Base-by-base conservation (phyloP, 1,140 invertebrate species). In the Proctacanthus coquilletti region DNA sequence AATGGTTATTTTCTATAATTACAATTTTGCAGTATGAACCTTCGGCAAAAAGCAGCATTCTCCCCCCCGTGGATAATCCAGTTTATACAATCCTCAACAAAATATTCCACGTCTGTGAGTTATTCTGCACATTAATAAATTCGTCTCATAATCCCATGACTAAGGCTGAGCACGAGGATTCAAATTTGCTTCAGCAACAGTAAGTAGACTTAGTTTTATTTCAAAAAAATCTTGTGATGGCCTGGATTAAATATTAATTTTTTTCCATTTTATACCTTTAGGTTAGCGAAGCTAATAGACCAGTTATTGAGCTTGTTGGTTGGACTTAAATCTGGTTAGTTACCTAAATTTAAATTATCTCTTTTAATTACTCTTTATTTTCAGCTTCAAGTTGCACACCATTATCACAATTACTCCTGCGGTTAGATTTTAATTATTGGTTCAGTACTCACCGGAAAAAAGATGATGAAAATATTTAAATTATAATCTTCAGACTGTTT, bases 371-470 rank as follows among this genome's bases (percentile, higher is more conserved):
- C n/a, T n/a, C n/a, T n/a, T n/a, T n/a, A n/a, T n/a, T n/a, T n/a
- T 64, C 70, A 33, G 71, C 75, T 46, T 68, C 74, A 0, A 74
- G 70, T 45, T 75, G 76, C 8, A 68, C 71, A 37, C 72, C 77
- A 51, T 62, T 82, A 19, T 70, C 76, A 20, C 72, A 80, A 43
- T 59, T 84, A 23, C 54, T 84, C 5, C 64, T 81, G 53, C 63
- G 78, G 40, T 62, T 83, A 15, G 78, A 84, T 58, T 84, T 76
- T 42, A 84, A 82, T 53, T 64, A 72, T 39, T 84, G 78, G 77
- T 79, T 80, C 41, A 80, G 74, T 38, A 18, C 21, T 11, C 44
- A 47, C 9, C n/a, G 23, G 23, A 25, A 25, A n/a, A 25, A 25
- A 41, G 11, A 39, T n/a, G n/a, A n/a, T n/a, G n/a, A n/a, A n/a